phyloP scores from a whole-genome alignment of 2,797 vertebrate genomes.

The Champsocephalus esox region DNA sequence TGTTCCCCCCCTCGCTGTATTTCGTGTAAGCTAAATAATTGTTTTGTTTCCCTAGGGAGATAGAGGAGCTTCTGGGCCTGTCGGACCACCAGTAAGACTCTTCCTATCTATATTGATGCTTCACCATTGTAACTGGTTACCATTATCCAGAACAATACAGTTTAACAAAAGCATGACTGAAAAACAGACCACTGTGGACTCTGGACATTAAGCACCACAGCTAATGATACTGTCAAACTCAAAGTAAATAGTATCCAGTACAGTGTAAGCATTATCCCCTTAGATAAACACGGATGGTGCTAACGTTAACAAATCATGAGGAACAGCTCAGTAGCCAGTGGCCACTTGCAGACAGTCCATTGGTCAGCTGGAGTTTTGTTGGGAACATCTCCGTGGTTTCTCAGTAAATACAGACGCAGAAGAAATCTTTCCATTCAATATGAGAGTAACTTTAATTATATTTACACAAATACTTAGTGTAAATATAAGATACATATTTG shows the following conservation, averaged over 20 bases:
- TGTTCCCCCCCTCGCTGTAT: slow-evolving; percentile 60
- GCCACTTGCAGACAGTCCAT: not conserved
- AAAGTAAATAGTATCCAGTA: slow-evolving; percentile 40
- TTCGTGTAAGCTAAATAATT: slow-evolving; percentile 80
- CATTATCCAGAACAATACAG: slow-evolving; percentile 36
- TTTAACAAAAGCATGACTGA: slow-evolving; percentile 13
- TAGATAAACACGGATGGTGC: slow-evolving; percentile 47
- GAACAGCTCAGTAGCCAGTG: not conserved
- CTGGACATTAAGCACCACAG: slow-evolving; percentile 17
- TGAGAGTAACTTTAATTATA: not conserved
- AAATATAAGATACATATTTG: not conserved
- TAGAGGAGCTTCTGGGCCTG: slow-evolving; percentile 92
- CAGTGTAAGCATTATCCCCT: slow-evolving; percentile 22
- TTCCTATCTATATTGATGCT: slow-evolving; percentile 49
- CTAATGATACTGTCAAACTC: slow-evolving; percentile 31
- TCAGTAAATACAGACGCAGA: not conserved
- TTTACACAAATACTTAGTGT: not conserved
- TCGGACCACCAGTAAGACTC: slow-evolving; percentile 95
- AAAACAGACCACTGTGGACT: slow-evolving; percentile 20
- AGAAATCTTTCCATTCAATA: slow-evolving; percentile 2
- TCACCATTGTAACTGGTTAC: slow-evolving; percentile 48
- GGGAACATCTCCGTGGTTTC: slow-evolving; percentile 4
- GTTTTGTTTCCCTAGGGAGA: slow-evolving; percentile 89
- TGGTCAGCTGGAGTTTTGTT: slow-evolving; percentile 32
- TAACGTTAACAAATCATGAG: slow-evolving; percentile 41